These are phyloP conservation scores for Agonopterix arenella DNA, from an alignment of 2,888 invertebrate genomes.

Conservation along the genomic window DNA sequence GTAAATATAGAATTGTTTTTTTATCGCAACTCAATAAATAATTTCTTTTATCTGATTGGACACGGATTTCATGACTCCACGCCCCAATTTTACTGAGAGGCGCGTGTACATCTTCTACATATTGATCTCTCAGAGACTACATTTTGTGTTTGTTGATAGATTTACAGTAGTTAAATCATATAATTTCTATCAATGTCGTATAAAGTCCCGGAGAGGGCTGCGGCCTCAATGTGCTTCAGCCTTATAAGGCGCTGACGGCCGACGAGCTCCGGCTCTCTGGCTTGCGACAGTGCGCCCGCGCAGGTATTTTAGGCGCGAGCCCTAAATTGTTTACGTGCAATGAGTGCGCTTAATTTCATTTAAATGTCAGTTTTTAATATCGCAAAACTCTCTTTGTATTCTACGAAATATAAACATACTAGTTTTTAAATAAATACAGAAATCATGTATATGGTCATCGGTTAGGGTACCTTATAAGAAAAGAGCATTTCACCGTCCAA, in stretches of 20 bases:
- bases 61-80: no score
- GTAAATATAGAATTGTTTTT: no score
- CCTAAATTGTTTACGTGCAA: conserved; percentile 53
- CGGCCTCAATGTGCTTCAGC: conserved; percentile 50
- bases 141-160: neutral
- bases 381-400: neutral
- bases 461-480: no score
- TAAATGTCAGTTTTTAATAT: conserved; percentile 11
- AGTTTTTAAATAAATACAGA: no score
- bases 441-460: no score
- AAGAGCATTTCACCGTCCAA: neutral
- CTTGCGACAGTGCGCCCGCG: conserved; percentile 43
- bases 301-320: conserved; percentile 53
- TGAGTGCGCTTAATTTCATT: conserved; percentile 15
- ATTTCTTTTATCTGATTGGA: no score
- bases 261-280: conserved; percentile 29
- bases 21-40: no score
- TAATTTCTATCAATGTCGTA: conserved; percentile 7
- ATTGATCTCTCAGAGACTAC: no score
- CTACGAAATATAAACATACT: no score
- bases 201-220: conserved; percentile 12
- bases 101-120: no score
- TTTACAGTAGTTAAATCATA: neutral
- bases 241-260: conserved; percentile 64
- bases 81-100: no score